A percentile compares a stretch with the other conserved stretches of the same genome.
Evolutionary conservation across 2,113 vertebrate species (phyloP).

Genomic region (Caranx melampygus): DNA sequence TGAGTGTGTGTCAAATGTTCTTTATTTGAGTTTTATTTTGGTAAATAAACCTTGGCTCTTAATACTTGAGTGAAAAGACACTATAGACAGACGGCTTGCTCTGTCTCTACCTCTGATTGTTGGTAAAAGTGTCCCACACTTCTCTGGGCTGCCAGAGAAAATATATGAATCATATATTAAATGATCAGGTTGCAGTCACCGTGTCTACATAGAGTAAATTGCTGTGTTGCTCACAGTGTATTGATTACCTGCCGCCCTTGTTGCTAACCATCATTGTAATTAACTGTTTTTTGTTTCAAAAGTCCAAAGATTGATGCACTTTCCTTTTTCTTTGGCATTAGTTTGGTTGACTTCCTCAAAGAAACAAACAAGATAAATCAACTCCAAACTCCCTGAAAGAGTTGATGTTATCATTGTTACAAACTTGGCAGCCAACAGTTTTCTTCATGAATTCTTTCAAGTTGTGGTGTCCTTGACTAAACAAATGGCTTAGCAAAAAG

Average conservation of each 20-base stretch:
- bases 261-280: not conserved
- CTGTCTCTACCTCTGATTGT: no score
- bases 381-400: not conserved
- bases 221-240: no score
- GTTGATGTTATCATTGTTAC: not conserved
- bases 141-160: no score
- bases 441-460: constrained; percentile 3
- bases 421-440: not conserved
- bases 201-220: no score
- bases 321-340: constrained; percentile 2
- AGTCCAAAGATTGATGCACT: not conserved
- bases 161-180: no score
- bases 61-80: no score
- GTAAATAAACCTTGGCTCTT: no score
- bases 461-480: not conserved
- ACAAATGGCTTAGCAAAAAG: not conserved
- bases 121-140: no score
- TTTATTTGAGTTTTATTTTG: no score
- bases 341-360: not conserved
- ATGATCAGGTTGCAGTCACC: no score
- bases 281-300: not conserved
- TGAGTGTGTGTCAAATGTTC: no score
- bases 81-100: no score
- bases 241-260: not conserved
- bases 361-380: not conserved